Base-by-base conservation (phyloP, 2,797 vertebrate genomes). In the Odontamblyopus rebecca region DNA sequence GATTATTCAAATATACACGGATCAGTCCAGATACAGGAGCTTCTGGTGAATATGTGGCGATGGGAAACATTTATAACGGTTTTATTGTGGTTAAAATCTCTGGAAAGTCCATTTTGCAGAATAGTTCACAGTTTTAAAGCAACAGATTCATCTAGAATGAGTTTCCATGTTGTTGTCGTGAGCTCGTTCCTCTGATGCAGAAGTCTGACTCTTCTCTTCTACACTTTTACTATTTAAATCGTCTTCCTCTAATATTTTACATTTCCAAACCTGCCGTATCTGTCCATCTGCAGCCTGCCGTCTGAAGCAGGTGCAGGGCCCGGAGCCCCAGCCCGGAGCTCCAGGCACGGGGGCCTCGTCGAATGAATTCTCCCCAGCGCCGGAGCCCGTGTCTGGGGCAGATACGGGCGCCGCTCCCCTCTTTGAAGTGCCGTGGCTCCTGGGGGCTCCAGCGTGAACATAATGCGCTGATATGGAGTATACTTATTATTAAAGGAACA, bases 301-400 rank as follows among this genome's bases (percentile, higher is more conserved):
- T 84, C 77, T 59, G 16, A 74, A 79, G 67, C 81, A 84, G 79
- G 83, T 77, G 79, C 76, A 85, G 79, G 63, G 32, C 35, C 76
- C 65, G 3, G 68, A 84, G 84, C 86, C 85, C 85, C 84, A 73
- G 85, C 85, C 83, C 87, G 80, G 83, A 83, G 89, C 80, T 88
- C 82, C 89, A 84, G 67, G 70, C 74, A 32, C 72, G 71, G 75
- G 79, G 19, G 81, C 76, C 76, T 88, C 70, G 27, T 85, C 85
- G 89, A 90, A 92, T 91, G 68, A 0, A 64, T 90, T 90, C 89
- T 90, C 67, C 84, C 81, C 72, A 79, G 81, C 82, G 83, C 62
- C 23, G 38, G 38, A 26, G 62, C 38, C 23, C 23, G 62, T 26
- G 62, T 64, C 62, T 44, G 62, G 62, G 62, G 35, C 62, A 44